phyloP scores from a whole-genome alignment of 1,140 invertebrate species.

The Apis mellifera region DNA sequence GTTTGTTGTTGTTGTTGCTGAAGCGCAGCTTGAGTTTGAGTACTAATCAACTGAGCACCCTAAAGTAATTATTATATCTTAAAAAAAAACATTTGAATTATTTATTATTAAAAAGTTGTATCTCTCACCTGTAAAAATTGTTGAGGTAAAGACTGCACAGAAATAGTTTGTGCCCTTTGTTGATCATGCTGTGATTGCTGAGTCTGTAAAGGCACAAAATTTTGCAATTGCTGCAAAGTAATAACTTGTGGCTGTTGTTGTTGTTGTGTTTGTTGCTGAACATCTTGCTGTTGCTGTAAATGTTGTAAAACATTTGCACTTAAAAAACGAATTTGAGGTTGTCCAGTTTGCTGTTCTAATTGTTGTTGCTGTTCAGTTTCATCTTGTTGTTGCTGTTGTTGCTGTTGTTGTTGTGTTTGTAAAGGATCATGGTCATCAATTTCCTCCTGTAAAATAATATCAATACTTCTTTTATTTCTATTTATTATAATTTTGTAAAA shows the following conservation, averaged over 20 bases:
- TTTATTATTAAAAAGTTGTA: background rate
- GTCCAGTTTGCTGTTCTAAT: slow-evolving; percentile 75
- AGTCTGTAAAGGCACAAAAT: slow-evolving; percentile 80
- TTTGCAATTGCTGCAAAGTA: slow-evolving; percentile 82
- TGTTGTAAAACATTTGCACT: slow-evolving; percentile 78
- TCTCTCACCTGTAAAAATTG: slow-evolving; percentile 81
- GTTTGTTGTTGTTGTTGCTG: slow-evolving; percentile 81
- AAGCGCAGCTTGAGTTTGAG: slow-evolving; percentile 71
- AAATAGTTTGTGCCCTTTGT: slow-evolving; percentile 79
- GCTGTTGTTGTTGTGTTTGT: slow-evolving; percentile 61
- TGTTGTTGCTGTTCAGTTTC: slow-evolving; percentile 82
- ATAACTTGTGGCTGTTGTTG: slow-evolving; percentile 81
- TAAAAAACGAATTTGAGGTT: slow-evolving; percentile 78
- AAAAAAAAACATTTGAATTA: background rate
- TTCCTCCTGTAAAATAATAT: slow-evolving; percentile 69
- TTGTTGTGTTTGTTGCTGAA: slow-evolving; percentile 71
- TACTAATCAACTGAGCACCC: slow-evolving; percentile 76
- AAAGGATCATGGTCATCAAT: slow-evolving; percentile 40
- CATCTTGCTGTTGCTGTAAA: slow-evolving; percentile 77
- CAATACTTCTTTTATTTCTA: background rate
- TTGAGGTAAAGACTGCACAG: slow-evolving; percentile 82
- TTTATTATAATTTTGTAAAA: background rate
- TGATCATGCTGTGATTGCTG: slow-evolving; percentile 78
- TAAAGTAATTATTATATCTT: slow-evolving; percentile 40
- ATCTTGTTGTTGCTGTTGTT: slow-evolving; percentile 72